phyloP scores from a whole-genome alignment of 2,797 vertebrate species.

The Sebastes trivittatus region DNA sequence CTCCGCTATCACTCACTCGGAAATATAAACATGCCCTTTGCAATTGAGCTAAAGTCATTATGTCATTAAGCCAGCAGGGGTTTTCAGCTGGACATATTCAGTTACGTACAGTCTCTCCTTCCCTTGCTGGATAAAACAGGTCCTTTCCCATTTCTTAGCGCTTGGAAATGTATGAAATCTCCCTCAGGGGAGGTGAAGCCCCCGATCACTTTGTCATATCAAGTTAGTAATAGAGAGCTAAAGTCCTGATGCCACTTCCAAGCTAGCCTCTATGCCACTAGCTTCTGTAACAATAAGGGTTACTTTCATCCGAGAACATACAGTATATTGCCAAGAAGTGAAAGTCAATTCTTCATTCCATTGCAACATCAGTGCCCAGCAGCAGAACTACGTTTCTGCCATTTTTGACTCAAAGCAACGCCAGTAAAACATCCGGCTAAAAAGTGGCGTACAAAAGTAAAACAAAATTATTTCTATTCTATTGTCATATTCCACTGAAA shows the following conservation, averaged over 20 bases:
- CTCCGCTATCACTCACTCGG: constrained; percentile 34
- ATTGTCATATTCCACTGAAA: too few relatives aligned
- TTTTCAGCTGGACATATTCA: constrained; percentile 54
- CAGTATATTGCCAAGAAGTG: too few relatives aligned
- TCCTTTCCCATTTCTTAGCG: background rate
- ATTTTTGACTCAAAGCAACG: too few relatives aligned
- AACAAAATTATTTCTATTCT: too few relatives aligned
- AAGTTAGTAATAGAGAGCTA: background rate
- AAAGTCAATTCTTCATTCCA: too few relatives aligned
- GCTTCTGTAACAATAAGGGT: background rate
- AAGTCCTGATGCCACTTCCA: background rate
- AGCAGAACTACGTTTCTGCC: accelerated
- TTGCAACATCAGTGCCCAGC: accelerated
- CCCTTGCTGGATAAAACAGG: background rate
- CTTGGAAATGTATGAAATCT: background rate
- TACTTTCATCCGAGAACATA: too few relatives aligned
- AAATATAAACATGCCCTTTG: constrained; percentile 67
- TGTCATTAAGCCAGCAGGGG: constrained; percentile 51
- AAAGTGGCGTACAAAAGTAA: too few relatives aligned
- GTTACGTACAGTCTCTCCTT: constrained; percentile 1
- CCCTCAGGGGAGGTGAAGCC: background rate
- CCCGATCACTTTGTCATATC: background rate
- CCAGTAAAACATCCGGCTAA: too few relatives aligned
- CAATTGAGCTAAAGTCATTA: constrained; percentile 58
- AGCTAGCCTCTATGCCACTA: background rate